Percentiles rank a stretch among this genome's conserved stretches.
phyloP scores from a whole-genome alignment of 2,888 invertebrate species.

The Sesamia inferens region DNA sequence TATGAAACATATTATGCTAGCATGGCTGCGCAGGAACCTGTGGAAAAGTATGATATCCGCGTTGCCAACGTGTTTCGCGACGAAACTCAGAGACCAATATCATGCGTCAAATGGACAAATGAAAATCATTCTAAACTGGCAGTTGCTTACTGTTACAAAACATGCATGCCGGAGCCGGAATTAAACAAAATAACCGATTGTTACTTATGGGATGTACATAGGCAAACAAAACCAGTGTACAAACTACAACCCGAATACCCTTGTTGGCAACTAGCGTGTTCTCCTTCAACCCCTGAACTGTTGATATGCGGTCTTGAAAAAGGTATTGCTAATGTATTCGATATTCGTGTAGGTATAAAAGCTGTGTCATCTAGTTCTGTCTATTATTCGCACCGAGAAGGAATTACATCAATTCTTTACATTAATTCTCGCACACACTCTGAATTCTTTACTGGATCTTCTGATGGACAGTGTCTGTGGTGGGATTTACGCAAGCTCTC shows the following conservation, averaged over 20 bases:
- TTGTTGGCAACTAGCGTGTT: conserved; percentile 84
- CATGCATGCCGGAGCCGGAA: conserved; percentile 60
- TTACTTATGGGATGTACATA: conserved; percentile 92
- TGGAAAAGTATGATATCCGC: conserved; percentile 89
- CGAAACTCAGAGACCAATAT: conserved; percentile 84
- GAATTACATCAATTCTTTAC: conserved; percentile 90
- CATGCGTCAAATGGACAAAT: conserved; percentile 93
- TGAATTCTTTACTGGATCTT: conserved; percentile 91
- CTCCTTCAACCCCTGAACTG: conserved; percentile 76
- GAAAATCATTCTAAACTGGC: conserved; percentile 91
- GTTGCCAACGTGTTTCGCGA: conserved; percentile 93
- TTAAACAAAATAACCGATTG: conserved; percentile 83
- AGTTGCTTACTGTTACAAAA: conserved; percentile 90
- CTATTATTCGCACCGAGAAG: conserved; percentile 85
- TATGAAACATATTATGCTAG: conserved; percentile 93
- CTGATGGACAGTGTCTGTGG: conserved; percentile 92
- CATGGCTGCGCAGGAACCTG: conserved; percentile 85
- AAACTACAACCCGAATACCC: conserved; percentile 74
- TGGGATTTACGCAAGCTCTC: conserved; percentile 93
- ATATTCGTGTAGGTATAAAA: conserved; percentile 93
- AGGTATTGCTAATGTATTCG: conserved; percentile 91
- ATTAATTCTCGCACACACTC: conserved; percentile 90
- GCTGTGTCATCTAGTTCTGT: conserved; percentile 92
- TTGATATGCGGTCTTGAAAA: conserved; percentile 80
- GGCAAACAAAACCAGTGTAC: conserved; percentile 77